Evolutionary conservation across 2,797 vertebrate genomes (phyloP).

Genomic region (Eurystomus glaucurus): DNA sequence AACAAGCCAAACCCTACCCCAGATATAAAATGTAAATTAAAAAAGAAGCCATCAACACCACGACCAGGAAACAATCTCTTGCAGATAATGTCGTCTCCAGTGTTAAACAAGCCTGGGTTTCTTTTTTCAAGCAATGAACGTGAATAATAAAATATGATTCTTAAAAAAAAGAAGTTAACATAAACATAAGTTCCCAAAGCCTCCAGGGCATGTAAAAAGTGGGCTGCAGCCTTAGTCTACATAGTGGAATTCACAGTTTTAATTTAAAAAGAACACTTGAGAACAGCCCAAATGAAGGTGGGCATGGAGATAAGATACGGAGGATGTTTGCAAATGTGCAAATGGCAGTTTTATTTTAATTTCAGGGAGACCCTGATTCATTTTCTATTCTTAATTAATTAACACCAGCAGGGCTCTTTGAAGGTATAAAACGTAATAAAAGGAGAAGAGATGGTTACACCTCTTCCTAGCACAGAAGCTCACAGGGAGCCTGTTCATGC

Average conservation of each 20-base stretch:
- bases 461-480: neutral
- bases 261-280: neutral
- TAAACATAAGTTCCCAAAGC: neutral
- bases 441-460: neutral
- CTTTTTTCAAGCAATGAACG: neutral
- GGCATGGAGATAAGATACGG: neutral
- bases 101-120: neutral
- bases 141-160: slow-evolving; percentile 63
- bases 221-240: neutral
- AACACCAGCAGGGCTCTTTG: neutral
- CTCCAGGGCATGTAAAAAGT: neutral
- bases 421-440: neutral
- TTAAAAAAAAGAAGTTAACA: neutral
- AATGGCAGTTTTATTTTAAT: neutral
- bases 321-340: neutral
- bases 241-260: neutral
- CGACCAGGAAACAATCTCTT: neutral
- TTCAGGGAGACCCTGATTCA: neutral
- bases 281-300: neutral
- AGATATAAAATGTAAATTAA: neutral
- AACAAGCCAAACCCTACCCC: neutral
- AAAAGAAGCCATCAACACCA: neutral
- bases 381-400: slow-evolving; percentile 37
- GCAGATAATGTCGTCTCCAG: slow-evolving; percentile 37
- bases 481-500: accelerated